These are phyloP conservation scores for Argopecten irradians DNA, from an alignment of 1,140 invertebrate genomes.

Conservation along the genomic window DNA sequence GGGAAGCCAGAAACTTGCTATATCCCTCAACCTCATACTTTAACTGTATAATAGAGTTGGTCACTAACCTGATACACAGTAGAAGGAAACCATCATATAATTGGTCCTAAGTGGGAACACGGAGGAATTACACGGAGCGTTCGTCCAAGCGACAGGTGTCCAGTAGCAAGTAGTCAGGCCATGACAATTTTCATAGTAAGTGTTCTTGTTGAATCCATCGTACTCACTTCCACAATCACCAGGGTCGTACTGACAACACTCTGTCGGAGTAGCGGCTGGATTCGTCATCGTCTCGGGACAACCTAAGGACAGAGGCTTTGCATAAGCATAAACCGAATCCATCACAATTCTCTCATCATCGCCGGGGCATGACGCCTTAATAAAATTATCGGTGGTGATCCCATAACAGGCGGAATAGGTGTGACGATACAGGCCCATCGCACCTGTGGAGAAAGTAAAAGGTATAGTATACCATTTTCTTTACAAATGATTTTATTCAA, in stretches of 20 bases:
- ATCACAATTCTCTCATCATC: neutral
- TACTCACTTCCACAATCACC: neutral
- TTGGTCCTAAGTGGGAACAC: neutral
- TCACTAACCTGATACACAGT: neutral
- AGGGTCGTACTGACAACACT: neutral
- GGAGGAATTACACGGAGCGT: neutral
- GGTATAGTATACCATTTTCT: no score
- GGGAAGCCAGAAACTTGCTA: no score
- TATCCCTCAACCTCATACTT: no score
- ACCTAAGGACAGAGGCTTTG: neutral
- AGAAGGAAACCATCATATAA: neutral
- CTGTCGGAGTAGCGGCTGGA: neutral
- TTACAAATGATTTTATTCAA: no score
- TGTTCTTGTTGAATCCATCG: neutral
- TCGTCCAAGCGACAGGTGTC: neutral
- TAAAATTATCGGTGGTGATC: neutral
- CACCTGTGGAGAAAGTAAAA: no score
- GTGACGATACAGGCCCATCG: neutral
- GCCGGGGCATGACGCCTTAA: neutral
- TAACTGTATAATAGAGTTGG: no score
- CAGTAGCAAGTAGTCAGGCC: neutral
- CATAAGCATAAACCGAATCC: neutral
- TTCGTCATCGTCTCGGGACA: neutral
- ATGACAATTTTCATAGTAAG: neutral
- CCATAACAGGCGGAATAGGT: neutral